Evolutionary conservation across 2,113 vertebrate genomes (phyloP).

Genomic region (Hystrix cristata): DNA sequence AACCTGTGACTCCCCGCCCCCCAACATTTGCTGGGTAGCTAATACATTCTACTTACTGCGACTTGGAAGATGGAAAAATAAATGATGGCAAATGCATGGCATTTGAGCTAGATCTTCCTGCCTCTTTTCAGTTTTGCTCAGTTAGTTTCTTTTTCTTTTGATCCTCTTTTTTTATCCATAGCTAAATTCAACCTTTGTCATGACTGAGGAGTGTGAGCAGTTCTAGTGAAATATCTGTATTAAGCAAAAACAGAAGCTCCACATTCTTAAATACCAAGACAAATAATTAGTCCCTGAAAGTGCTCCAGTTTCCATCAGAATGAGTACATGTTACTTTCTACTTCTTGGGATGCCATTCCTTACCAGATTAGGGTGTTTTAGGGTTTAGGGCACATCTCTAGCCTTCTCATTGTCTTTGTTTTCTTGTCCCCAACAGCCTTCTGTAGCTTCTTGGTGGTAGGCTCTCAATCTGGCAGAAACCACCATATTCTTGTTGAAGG

Average conservation of each 20-base stretch:
- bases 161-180: background rate
- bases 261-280: slow-evolving; percentile 31
- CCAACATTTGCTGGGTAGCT: background rate
- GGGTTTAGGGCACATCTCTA: background rate
- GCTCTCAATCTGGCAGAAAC: background rate
- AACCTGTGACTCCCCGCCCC: background rate
- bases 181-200: background rate
- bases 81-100: background rate
- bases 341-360: background rate
- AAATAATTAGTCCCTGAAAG: slow-evolving; percentile 37
- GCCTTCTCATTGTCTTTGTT: slow-evolving; percentile 7
- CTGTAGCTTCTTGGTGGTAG: background rate
- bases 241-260: background rate
- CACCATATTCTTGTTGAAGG: background rate
- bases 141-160: background rate
- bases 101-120: background rate
- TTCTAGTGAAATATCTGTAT: background rate
- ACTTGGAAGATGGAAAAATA: background rate
- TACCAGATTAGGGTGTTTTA: background rate
- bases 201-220: background rate
- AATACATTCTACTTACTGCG: background rate
- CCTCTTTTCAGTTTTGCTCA: background rate
- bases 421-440: background rate
- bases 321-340: background rate
- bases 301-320: slow-evolving; percentile 4